Evolutionary conservation across 1,140 invertebrate species (phyloP).

Genomic region (Drosophila rhopaloa): DNA sequence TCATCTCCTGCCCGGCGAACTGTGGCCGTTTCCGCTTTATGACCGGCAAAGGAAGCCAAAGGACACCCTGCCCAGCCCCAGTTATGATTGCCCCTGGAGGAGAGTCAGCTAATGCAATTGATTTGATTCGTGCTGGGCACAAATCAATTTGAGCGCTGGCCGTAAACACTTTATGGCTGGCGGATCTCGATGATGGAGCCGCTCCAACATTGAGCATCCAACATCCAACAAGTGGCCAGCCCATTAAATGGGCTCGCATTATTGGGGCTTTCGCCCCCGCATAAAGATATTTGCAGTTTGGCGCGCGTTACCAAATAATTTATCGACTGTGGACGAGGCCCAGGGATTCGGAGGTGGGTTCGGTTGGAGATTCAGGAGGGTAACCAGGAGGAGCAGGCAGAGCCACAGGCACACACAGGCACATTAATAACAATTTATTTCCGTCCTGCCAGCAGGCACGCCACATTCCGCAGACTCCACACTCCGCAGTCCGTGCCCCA

Average conservation of each 20-base stretch:
- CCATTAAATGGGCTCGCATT: conserved; percentile 67
- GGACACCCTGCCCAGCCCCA: not conserved
- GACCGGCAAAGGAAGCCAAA: conserved; percentile 1
- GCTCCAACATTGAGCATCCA: not conserved
- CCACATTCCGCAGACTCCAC: conserved; percentile 44
- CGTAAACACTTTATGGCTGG: conserved; percentile 68
- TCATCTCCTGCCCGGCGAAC: conserved; percentile 20
- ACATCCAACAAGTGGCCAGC: conserved; percentile 70
- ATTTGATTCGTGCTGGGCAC: conserved; percentile 53
- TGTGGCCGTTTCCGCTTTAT: conserved; percentile 33
- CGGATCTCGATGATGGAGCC: conserved; percentile 4
- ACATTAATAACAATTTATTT: conserved; percentile 83
- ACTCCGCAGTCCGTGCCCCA: conserved; percentile 1
- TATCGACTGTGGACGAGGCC: conserved; percentile 45
- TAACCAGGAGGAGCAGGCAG: conserved; percentile 6
- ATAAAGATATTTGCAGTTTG: conserved; percentile 58
- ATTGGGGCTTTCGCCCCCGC: conserved; percentile 31
- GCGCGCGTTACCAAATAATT: conserved; percentile 62
- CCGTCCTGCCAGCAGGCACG: conserved; percentile 45
- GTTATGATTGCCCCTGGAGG: conserved; percentile 58
- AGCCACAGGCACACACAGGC: conserved; percentile 54
- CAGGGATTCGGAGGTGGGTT: too few relatives aligned
- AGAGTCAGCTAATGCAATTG: conserved; percentile 56
- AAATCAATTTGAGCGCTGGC: conserved; percentile 68
- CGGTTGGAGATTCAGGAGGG: not conserved